phyloP scores from a whole-genome alignment of 2,888 invertebrate species.

The Drosophila leonis region DNA sequence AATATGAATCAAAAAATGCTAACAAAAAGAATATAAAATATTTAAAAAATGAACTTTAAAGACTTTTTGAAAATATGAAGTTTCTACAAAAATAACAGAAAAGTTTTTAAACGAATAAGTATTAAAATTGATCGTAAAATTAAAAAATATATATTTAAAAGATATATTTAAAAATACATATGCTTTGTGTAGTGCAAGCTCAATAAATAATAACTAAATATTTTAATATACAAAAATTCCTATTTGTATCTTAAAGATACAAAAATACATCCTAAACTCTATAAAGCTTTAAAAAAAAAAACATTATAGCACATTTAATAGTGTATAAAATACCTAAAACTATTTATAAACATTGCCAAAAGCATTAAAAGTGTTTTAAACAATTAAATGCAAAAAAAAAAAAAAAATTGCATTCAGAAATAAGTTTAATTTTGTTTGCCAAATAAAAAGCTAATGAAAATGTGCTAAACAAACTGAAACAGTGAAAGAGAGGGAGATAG shows the following conservation, averaged over 20 bases:
- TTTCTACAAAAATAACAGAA: background rate
- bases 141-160: background rate
- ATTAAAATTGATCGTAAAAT: background rate
- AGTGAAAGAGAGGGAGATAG: conserved; percentile 13
- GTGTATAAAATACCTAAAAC: background rate
- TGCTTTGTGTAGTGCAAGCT: background rate
- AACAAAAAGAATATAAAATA: background rate
- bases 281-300: background rate
- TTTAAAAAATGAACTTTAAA: background rate
- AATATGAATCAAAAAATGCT: background rate
- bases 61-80: background rate
- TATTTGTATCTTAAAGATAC: background rate
- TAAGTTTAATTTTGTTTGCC: conserved; percentile 18
- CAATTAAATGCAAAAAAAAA: background rate
- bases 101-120: background rate
- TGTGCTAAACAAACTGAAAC: conserved; percentile 40
- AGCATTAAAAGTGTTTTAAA: conserved; percentile 3
- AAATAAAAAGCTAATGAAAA: conserved; percentile 23
- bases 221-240: background rate
- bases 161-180: background rate
- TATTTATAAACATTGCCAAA: background rate
- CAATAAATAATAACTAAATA: background rate
- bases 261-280: background rate
- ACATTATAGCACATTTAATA: background rate
- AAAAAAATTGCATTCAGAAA: conserved; percentile 1